These are phyloP conservation scores for Sciaenops ocellatus DNA, from an alignment of 2,797 vertebrate genomes.

Conservation along the genomic window DNA sequence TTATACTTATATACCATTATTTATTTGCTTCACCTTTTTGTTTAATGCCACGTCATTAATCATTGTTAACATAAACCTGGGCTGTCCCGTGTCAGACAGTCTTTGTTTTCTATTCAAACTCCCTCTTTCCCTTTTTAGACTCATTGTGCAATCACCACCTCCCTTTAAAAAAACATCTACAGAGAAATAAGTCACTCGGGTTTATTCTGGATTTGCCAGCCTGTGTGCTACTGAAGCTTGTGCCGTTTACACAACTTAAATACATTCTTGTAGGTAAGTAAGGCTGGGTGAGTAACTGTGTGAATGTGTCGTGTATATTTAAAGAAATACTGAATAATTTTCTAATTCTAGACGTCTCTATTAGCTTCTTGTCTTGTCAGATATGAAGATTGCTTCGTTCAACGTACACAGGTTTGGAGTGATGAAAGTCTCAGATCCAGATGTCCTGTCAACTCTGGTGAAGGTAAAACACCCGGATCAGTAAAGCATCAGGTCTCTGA, in stretches of 20 bases:
- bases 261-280: slow-evolving; percentile 1
- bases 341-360: neutral
- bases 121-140: neutral
- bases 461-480: slow-evolving; percentile 62
- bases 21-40: neutral
- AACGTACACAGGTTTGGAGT: slow-evolving; percentile 72
- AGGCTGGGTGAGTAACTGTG: neutral
- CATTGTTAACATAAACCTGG: slow-evolving; percentile 21
- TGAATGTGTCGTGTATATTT: neutral
- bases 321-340: neutral
- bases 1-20: no score
- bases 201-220: slow-evolving; percentile 15
- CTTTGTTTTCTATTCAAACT: slow-evolving; percentile 14
- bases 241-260: neutral
- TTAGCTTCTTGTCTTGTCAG: slow-evolving; percentile 13
- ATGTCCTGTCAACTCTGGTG: slow-evolving; percentile 68
- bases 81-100: slow-evolving; percentile 24
- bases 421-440: slow-evolving; percentile 69
- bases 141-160: slow-evolving; percentile 14
- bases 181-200: neutral
- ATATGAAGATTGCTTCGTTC: slow-evolving; percentile 75
- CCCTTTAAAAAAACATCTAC: slow-evolving; percentile 30
- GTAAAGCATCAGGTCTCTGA: neutral
- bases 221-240: neutral
- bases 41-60: neutral